A percentile compares a stretch with the other conserved stretches of the same genome.
These are phyloP conservation scores for Acropternis orthonyx DNA, from an alignment of 2,797 vertebrate genomes.

Conservation along the genomic window DNA sequence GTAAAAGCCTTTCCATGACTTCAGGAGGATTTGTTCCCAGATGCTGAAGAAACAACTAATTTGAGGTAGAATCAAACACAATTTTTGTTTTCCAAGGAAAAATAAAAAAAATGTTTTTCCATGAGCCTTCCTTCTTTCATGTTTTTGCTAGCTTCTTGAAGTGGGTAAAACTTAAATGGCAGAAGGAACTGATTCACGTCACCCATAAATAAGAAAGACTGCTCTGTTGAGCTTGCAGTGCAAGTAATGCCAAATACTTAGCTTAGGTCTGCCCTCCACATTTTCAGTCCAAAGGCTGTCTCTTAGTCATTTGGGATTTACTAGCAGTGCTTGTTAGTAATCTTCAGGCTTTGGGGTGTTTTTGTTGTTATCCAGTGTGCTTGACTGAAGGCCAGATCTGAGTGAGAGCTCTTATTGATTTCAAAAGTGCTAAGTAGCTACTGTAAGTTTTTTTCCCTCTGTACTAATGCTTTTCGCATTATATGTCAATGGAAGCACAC, in stretches of 20 bases:
- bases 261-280: background rate
- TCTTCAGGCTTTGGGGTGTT: background rate
- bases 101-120: background rate
- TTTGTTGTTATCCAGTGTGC: background rate
- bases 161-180: background rate
- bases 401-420: background rate
- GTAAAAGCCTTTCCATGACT: background rate
- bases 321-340: background rate
- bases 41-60: background rate
- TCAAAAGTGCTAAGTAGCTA: background rate
- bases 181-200: background rate
- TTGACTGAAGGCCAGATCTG: conserved; percentile 8
- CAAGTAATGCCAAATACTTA: background rate
- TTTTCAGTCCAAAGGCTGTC: background rate
- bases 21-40: background rate
- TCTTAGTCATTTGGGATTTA: background rate
- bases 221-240: background rate
- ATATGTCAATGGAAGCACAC: background rate
- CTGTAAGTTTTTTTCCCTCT: background rate
- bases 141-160: background rate
- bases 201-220: background rate
- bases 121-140: background rate
- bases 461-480: background rate
- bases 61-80: background rate
- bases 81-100: background rate